These are phyloP conservation scores for Mus minutoides DNA, from an alignment of 2,797 vertebrate genomes.

Conservation along the genomic window DNA sequence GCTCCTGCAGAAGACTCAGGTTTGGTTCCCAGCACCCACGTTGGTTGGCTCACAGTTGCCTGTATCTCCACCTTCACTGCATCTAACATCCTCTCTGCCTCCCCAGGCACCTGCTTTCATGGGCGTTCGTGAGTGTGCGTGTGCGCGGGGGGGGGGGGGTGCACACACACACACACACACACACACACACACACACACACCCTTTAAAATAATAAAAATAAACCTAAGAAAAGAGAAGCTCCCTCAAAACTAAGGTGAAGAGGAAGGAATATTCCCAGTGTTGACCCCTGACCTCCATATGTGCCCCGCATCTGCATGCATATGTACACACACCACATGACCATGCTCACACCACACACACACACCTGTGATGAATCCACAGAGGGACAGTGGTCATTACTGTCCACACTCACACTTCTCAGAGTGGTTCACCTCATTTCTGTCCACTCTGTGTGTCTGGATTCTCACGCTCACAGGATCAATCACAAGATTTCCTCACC, in stretches of 20 bases:
- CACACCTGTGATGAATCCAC: background rate
- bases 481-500: background rate
- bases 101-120: background rate
- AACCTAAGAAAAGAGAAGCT: background rate
- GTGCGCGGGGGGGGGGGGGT: no score
- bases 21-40: background rate
- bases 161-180: background rate
- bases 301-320: background rate
- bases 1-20: background rate
- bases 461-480: no score
- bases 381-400: background rate
- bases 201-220: background rate
- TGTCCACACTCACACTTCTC: no score
- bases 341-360: background rate
- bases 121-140: no score
- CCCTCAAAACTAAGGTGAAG: background rate
- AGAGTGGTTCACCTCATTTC: background rate
- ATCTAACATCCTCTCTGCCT: background rate
- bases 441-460: background rate
- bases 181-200: background rate
- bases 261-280: background rate
- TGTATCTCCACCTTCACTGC: background rate
- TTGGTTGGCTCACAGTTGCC: background rate
- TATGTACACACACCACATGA: background rate
- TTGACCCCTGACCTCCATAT: background rate